Evolutionary conservation across 2,797 vertebrate genomes (phyloP).

Genomic region (Lutra lutra): DNA sequence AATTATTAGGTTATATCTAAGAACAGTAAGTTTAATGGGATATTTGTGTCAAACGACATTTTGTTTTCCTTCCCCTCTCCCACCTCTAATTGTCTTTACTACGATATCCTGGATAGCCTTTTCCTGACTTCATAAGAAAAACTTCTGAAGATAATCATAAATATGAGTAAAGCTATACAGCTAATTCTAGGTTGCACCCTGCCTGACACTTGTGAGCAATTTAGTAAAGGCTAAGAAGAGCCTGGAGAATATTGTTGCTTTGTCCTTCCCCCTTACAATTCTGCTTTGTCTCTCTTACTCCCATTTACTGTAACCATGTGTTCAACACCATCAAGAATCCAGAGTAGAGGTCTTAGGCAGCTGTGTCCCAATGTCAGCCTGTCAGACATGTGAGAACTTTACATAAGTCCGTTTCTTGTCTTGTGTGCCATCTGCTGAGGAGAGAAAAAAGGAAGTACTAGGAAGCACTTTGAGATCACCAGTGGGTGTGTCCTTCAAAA

Average conservation of each 20-base stretch:
- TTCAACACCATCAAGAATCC: background rate
- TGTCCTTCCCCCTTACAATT: constrained; percentile 12
- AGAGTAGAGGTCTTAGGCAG: background rate
- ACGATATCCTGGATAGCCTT: background rate
- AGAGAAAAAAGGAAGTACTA: background rate
- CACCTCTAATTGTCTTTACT: background rate
- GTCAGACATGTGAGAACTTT: background rate
- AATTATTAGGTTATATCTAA: constrained; percentile 22
- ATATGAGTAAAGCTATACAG: background rate
- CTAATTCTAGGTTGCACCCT: background rate
- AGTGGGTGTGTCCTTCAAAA: constrained; percentile 27
- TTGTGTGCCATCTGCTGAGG: background rate
- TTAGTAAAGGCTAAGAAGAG: background rate
- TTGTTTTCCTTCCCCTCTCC: background rate
- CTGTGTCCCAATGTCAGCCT: background rate
- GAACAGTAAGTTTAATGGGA: constrained; percentile 25
- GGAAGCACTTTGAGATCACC: constrained; percentile 39
- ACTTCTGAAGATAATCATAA: constrained; percentile 12
- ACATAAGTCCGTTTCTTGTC: background rate
- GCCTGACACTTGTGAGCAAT: background rate
- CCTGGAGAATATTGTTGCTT: background rate
- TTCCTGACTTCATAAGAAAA: constrained; percentile 16
- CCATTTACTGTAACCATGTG: background rate
- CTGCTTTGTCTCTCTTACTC: background rate
- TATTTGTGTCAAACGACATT: constrained; percentile 16